Conservation (phyloP, 2,888 invertebrate genomes). For the Leptopilina drosophilae region DNA sequence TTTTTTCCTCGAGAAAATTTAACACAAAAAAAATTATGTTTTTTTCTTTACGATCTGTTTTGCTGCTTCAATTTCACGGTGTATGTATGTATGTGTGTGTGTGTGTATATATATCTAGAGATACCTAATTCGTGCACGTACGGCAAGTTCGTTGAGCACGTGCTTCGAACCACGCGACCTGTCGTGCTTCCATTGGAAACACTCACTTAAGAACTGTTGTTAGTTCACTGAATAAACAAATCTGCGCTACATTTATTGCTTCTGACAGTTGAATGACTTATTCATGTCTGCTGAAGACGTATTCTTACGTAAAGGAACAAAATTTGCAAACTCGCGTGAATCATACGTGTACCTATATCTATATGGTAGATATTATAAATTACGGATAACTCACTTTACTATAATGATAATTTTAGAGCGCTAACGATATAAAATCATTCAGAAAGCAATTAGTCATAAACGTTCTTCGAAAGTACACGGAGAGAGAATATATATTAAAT, state of each 20-base stretch:
- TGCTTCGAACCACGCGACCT: slow-evolving; percentile 38
- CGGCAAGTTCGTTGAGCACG: slow-evolving; percentile 29
- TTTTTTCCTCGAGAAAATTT: background rate
- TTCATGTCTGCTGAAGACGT: slow-evolving; percentile 11
- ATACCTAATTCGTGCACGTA: slow-evolving; percentile 34
- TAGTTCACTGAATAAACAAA: slow-evolving; percentile 38
- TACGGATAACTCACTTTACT: too few species aligned
- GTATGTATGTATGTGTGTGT: too few species aligned
- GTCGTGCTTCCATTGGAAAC: slow-evolving; percentile 39
- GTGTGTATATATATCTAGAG: background rate
- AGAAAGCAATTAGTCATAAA: too few species aligned
- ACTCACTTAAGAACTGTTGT: slow-evolving; percentile 41
- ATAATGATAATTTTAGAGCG: too few species aligned
- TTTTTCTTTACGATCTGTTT: slow-evolving; percentile 5
- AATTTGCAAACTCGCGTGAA: slow-evolving; percentile 15
- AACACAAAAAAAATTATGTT: background rate
- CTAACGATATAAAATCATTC: too few species aligned
- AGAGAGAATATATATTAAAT: too few species aligned
- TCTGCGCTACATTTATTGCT: slow-evolving; percentile 38
- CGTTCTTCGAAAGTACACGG: too few species aligned
- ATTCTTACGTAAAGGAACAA: slow-evolving; percentile 27
- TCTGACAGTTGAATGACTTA: slow-evolving; percentile 40
- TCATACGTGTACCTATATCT: background rate
- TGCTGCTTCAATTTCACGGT: slow-evolving; percentile 26
- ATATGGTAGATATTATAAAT: too few species aligned